phyloP scores from a whole-genome alignment of 2,797 vertebrate genomes.

The Thunnus albacares region DNA sequence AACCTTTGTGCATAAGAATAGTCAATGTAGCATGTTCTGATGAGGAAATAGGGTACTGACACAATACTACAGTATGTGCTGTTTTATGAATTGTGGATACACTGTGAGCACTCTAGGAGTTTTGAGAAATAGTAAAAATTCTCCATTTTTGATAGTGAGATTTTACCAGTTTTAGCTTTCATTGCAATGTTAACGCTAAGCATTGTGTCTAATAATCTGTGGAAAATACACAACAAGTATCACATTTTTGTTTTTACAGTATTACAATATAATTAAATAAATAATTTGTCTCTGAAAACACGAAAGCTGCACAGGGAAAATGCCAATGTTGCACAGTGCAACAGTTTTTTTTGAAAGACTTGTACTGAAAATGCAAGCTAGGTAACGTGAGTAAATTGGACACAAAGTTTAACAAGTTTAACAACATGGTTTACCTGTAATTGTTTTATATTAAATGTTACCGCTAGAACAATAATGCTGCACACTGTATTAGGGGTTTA shows the following conservation, averaged over 20 bases:
- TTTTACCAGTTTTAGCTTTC: background rate
- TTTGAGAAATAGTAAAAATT: background rate
- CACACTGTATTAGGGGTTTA: background rate
- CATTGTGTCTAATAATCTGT: background rate
- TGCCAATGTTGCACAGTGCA: background rate
- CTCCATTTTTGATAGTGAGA: background rate
- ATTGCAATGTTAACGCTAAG: background rate
- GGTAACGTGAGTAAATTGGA: background rate
- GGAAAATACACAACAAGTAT: background rate
- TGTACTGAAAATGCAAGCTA: background rate
- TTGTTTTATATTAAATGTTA: conserved; percentile 1
- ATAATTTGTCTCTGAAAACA: background rate
- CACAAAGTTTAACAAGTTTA: background rate
- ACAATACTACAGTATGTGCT: background rate
- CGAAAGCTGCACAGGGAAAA: background rate
- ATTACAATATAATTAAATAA: background rate
- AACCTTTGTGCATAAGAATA: conserved; percentile 13
- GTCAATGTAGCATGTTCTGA: conserved; percentile 9
- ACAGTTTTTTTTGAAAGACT: background rate
- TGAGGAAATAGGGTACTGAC: background rate
- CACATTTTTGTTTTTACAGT: background rate
- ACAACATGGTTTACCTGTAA: background rate
- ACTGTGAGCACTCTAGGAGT: background rate
- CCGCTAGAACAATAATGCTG: too few relatives aligned
- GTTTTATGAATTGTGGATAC: background rate